Evolutionary conservation across 2,888 invertebrate genomes (phyloP), one percentile per base, ranked within the genome.

Genomic region (Pollenia labialis): DNA sequence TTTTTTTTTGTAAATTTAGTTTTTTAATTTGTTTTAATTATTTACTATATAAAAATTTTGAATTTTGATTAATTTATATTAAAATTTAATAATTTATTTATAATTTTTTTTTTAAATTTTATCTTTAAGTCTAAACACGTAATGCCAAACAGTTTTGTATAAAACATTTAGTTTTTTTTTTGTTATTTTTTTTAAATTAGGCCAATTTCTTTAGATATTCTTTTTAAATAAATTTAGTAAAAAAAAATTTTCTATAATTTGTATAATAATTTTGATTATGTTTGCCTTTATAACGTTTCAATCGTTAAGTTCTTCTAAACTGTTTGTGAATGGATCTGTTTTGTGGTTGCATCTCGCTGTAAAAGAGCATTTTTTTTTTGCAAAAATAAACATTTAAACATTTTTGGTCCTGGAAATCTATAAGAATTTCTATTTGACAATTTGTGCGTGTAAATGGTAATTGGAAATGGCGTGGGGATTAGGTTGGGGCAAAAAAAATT

Each of bases 11-110:
- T 32, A 32, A 32, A 32, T 56, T 68, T 79, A 68, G 69, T 83
- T 60, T 72, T 6, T 11, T 76, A 32, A 42, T 4, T 74, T 79
- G 64, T 56, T 75, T 46, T 58, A 82, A 69, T 71, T 75, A 81
- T 56, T 71, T 81, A 58, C 79, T 88, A 68, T 81, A 62, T 88
- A 86, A 85, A 87, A 85, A 87, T 89, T 89, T 88, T 81, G 88
- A 88, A 88, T 87, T 88, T 88, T 86, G 88, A 50, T 87, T 88
- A 85, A 75, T 80, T 86, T 81, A 85, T 80, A 69, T 80, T 71
- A 16, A 77, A 58, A 42, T 82, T 85, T 85, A 14, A 40, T 84
- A 44, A 46, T 76, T 71, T 84, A 64, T 76, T 62, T 77, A 52
- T 85, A 68, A 74, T 75, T 85, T 82, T 87, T 84, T 74, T 72